Evolutionary conservation across 2,888 invertebrate species (phyloP).

Genomic region (Lithophane ornitopus): DNA sequence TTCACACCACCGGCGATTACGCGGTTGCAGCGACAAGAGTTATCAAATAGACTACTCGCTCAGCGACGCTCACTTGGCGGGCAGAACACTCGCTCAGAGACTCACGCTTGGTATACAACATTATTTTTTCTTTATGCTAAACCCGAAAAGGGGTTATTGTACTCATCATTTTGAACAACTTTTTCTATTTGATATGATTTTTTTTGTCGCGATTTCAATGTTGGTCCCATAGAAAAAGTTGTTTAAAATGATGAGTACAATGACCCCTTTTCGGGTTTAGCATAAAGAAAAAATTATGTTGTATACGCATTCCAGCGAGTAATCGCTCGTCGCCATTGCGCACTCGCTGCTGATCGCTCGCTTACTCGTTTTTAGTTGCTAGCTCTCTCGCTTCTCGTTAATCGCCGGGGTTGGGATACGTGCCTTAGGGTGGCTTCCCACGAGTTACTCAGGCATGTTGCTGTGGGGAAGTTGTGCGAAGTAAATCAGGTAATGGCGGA

Average conservation of each 20-base stretch:
- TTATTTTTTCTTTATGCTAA: no score
- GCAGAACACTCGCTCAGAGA: neutral
- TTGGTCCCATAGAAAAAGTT: no score
- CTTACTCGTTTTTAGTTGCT: neutral
- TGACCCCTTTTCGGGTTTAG: no score
- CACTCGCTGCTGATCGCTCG: neutral
- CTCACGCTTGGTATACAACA: neutral
- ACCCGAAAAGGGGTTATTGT: no score
- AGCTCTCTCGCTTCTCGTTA: neutral
- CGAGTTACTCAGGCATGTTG: conserved; percentile 25
- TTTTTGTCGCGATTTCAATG: no score
- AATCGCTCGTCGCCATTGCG: neutral
- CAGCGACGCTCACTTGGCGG: neutral
- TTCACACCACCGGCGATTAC: neutral
- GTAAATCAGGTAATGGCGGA: conserved; percentile 29
- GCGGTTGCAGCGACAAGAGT: neutral
- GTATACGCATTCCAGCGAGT: neutral
- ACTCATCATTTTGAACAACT: no score
- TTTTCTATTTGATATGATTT: no score
- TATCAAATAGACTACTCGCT: neutral
- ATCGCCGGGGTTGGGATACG: neutral
- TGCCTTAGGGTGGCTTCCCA: conserved; percentile 27
- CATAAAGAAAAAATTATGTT: no score
- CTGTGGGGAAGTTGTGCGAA: conserved; percentile 15
- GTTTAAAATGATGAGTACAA: no score